Base-by-base conservation (phyloP, 2,888 invertebrate genomes). In the Agonopterix heracliana region DNA sequence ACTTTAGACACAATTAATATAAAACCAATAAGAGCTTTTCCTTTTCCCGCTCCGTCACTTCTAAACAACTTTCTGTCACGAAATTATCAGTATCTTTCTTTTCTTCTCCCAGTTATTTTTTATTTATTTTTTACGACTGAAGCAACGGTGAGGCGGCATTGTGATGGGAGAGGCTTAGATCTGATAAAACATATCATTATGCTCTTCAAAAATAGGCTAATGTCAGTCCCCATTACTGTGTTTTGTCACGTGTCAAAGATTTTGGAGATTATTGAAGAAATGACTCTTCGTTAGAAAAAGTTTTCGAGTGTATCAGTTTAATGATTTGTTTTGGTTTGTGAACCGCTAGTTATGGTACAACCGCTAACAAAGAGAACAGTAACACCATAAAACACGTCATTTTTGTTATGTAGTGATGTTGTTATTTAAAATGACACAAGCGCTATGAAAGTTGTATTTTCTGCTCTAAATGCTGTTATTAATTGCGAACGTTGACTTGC, bases 201-300 rank as follows among this genome's bases (percentile, higher is more conserved):
- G 52, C 57, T 59, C 53, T 63, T 68, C 66, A 63, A 66, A 73
- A 79, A 84, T 82, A 77, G 84, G 80, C 75, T 85, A 84, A 84
- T 81, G 81, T 76, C 73, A 71, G 71, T 68, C 66, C 71, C 71
- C 75, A 82, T 85, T 84, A 85, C 65, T 63, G 65, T 75, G 77
- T 68, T 75, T 73, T 80, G 82, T 84, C 81, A 84, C 85, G 84
- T 83, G 71, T 68, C 63, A 67, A 69, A 73, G 82, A 78, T 67
- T 60, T 59, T 48, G 59, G 64, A 68, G 65, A 65, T 66, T 71
- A 67, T 13, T 48, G 40, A 50, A 44, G 51, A 48, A 53, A 50
- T 47, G 47, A 46, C 41, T 42, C 46, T 49, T 49, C 26, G 26
- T 26, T 26, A 26, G 26, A 46, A 26, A 26, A 26, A 26, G 26